Evolutionary conservation across 2,888 invertebrate genomes (phyloP), one percentile per base, ranked within the genome.

Genomic region (Tipula confusa): DNA sequence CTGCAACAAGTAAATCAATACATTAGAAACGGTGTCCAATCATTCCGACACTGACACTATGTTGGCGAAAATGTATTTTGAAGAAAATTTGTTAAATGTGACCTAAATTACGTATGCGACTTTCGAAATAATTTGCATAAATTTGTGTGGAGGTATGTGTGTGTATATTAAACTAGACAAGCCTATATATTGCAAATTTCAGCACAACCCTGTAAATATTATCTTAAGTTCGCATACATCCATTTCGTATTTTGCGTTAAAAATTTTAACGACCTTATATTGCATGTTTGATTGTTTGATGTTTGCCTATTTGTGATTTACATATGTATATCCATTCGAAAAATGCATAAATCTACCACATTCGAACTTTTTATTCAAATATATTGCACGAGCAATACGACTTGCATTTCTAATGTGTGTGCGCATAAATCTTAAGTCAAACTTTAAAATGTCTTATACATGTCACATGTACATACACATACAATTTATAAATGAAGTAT

Each of bases 381-480:
- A n/a, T n/a, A n/a, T n/a, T n/a, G n/a, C n/a, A n/a, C n/a, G n/a
- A n/a, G n/a, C n/a, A n/a, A n/a, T n/a, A n/a, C n/a, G n/a, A n/a
- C n/a, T 43, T 43, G 43, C 43, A 43, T 64, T 64, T 64, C 24
- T 18, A 64, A 24, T 24, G 64, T 64, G 64, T 64, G 64, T 64
- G 64, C 64, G 64, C 64, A 64, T 64, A 64, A 64, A 64, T 64
- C 64, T 64, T 64, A 64, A 64, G 24, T 24, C 64, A 64, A 24
- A 64, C 24, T 6, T 64, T 64, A 24, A n/a, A n/a, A 24, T 64
- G 24, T 64, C 64, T 24, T 64, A 31, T 31, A 64, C 64, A 64
- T 64, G 64, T 64, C 64, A 24, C 24, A n/a, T 64, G 7, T 15
- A 5, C 11, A 11, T 2, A 2, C 33, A 33, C 33, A 3, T 33